Conservation (phyloP, 2,888 invertebrate genomes). For the Electrophaes corylata region DNA sequence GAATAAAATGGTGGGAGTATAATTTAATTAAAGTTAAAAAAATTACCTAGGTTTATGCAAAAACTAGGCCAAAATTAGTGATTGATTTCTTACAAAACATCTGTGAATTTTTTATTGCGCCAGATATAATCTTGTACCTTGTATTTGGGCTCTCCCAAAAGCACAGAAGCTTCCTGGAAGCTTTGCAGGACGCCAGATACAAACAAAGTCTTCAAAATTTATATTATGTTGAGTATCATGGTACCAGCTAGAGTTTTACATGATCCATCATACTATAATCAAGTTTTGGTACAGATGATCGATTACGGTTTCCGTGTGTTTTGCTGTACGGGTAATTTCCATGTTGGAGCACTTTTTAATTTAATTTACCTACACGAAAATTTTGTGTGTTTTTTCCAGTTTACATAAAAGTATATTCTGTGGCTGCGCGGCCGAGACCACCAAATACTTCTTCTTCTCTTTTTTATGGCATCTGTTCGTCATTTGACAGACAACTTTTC, state of each 20-base stretch:
- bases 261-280: constrained; percentile 53
- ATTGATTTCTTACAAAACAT: not conserved
- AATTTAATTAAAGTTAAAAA: too few species aligned
- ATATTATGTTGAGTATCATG: not conserved
- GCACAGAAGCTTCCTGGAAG: too few species aligned
- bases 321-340: constrained; percentile 65
- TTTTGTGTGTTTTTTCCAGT: constrained; percentile 7
- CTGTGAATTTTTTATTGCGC: not conserved
- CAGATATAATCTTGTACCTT: too few species aligned
- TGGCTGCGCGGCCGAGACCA: not conserved
- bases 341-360: constrained; percentile 54
- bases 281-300: constrained; percentile 66
- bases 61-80: too few species aligned
- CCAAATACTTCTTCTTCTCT: too few species aligned
- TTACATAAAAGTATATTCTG: too few species aligned
- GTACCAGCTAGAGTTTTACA: not conserved
- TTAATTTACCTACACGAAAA: constrained; percentile 34
- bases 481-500: too few species aligned
- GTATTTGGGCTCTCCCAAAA: too few species aligned
- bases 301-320: constrained; percentile 60
- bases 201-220: not conserved
- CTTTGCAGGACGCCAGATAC: too few species aligned
- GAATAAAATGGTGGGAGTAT: too few species aligned
- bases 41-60: too few species aligned
- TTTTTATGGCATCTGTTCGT: too few species aligned